A percentile compares a stretch with the other conserved stretches of the same genome.
These are phyloP conservation scores for Caranx ignobilis DNA, from an alignment of 2,113 vertebrate genomes.

Conservation along the genomic window DNA sequence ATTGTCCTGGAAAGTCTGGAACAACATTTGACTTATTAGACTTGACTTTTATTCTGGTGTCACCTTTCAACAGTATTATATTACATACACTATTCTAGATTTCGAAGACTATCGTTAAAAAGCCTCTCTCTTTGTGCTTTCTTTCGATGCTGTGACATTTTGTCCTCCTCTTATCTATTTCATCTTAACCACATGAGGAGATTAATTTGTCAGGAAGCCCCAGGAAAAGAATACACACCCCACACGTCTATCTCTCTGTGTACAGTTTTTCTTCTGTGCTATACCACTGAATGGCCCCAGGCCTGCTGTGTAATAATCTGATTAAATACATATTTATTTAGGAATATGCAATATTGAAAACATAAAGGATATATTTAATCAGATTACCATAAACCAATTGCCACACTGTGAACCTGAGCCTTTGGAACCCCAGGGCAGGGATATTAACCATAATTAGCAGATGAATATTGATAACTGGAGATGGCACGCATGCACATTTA, in stretches of 20 bases:
- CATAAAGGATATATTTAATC: background rate
- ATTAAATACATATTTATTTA: background rate
- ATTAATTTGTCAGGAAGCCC: background rate
- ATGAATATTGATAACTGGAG: background rate
- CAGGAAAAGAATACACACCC: background rate
- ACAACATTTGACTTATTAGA: conserved; percentile 4
- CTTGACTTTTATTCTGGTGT: background rate
- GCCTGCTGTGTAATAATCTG: background rate
- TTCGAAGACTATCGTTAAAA: background rate
- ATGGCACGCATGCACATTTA: background rate
- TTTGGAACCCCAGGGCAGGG: background rate
- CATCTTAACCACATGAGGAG: background rate
- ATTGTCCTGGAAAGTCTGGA: conserved; percentile 79
- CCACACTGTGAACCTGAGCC: background rate
- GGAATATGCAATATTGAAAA: background rate
- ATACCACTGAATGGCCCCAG: background rate
- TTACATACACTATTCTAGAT: background rate
- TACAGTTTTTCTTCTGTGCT: background rate
- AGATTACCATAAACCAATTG: background rate
- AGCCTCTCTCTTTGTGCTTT: background rate
- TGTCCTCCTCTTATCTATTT: background rate
- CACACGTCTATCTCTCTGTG: background rate
- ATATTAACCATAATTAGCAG: background rate
- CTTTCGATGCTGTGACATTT: background rate
- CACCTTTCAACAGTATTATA: background rate